Evolutionary conservation across 53 echinoderm and acorn worm species (phyloP).

Genomic region (Temnopleurus reevesii): DNA sequence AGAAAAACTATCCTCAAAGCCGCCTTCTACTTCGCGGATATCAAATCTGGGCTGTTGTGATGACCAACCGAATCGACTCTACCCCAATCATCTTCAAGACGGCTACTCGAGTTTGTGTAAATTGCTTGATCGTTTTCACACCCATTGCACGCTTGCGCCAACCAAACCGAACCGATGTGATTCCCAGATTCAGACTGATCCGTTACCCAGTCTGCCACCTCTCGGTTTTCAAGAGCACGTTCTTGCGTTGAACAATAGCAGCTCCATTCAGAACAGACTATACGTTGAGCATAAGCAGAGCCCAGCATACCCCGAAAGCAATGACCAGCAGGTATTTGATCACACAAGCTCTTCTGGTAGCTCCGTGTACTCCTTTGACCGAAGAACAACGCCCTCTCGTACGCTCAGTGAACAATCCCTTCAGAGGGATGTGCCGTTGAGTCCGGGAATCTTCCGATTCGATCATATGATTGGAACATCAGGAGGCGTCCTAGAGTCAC

Average conservation of each 20-base stretch:
- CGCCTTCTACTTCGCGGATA: no score
- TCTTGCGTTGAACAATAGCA: neutral
- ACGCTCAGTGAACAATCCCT: neutral
- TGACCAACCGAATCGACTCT: neutral
- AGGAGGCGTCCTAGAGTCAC: neutral
- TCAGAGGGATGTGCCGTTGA: neutral
- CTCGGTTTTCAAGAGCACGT: neutral
- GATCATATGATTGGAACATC: neutral
- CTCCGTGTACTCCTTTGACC: neutral
- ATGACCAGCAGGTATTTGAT: neutral
- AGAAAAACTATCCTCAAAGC: neutral
- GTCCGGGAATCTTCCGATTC: neutral
- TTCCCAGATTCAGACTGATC: constrained; percentile 28
- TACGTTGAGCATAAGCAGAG: neutral
- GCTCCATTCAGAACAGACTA: neutral
- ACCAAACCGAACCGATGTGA: neutral
- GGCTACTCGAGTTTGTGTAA: neutral
- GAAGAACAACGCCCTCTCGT: neutral
- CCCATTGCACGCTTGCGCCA: neutral
- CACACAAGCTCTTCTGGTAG: neutral
- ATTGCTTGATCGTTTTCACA: neutral
- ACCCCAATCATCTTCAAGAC: neutral
- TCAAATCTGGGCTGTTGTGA: neutral
- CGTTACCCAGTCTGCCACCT: constrained; percentile 15
- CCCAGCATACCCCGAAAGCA: neutral